These are phyloP conservation scores for Drosophila miranda DNA, from an alignment of 1,140 invertebrate species.

Conservation along the genomic window DNA sequence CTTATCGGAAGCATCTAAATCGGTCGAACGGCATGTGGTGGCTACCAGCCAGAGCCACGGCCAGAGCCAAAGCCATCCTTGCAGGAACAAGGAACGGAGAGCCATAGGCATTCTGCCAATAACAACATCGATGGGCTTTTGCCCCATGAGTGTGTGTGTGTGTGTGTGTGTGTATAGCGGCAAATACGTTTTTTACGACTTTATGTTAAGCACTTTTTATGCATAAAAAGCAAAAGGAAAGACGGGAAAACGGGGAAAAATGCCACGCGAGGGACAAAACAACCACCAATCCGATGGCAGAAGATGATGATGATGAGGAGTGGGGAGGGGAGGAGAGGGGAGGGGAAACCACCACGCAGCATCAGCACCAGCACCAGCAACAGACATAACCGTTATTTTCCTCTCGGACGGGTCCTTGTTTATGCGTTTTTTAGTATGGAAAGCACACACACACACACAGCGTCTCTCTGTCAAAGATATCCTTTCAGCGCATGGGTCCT, in stretches of 20 bases:
- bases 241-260: slow-evolving; percentile 5
- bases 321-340: slow-evolving; percentile 4
- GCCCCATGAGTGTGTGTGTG: slow-evolving; percentile 6
- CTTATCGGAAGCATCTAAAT: slow-evolving; percentile 72
- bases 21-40: slow-evolving; percentile 35
- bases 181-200: slow-evolving; percentile 81
- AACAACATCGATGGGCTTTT: slow-evolving; percentile 53
- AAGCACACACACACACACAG: slow-evolving; percentile 47
- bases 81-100: not conserved
- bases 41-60: too few relatives aligned
- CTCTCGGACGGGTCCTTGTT: slow-evolving; percentile 67
- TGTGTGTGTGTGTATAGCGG: slow-evolving; percentile 51
- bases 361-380: slow-evolving; percentile 29
- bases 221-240: slow-evolving; percentile 65
- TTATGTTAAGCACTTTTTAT: slow-evolving; percentile 81
- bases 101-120: slow-evolving; percentile 69
- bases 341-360: slow-evolving; percentile 37
- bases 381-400: slow-evolving; percentile 69
- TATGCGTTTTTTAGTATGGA: slow-evolving; percentile 80
- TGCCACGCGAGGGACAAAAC: slow-evolving; percentile 27
- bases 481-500: slow-evolving; percentile 47
- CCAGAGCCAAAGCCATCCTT: not conserved
- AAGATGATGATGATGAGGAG: slow-evolving; percentile 14
- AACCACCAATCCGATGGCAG: slow-evolving; percentile 54
- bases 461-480: slow-evolving; percentile 31